Conservation (phyloP, 2,797 vertebrate species). For the Chelon auratus region DNA sequence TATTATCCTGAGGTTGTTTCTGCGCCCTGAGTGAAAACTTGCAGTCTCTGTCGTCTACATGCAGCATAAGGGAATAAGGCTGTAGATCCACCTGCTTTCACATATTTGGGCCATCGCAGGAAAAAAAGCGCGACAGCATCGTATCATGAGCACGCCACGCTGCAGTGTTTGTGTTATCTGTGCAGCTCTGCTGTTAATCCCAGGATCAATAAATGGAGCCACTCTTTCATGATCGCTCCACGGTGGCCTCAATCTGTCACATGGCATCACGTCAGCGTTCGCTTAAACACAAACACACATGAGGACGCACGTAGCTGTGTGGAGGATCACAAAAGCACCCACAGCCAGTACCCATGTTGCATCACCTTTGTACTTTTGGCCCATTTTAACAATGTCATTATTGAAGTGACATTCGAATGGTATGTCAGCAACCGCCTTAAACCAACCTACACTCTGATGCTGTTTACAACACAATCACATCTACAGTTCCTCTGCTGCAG, state of each 20-base stretch:
- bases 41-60: background rate
- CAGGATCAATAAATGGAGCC: conserved; percentile 65
- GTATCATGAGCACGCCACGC: conserved; percentile 11
- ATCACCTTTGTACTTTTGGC: background rate
- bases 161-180: conserved; percentile 27
- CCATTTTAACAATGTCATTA: conserved; percentile 4
- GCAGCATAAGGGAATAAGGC: background rate
- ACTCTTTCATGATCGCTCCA: conserved; percentile 62
- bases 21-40: background rate
- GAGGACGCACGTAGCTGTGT: background rate
- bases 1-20: conserved; percentile 19
- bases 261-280: conserved; percentile 52
- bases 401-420: background rate
- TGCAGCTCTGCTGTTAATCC: conserved; percentile 56
- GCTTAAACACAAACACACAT: conserved; percentile 7
- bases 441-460: background rate
- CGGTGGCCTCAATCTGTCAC: conserved; percentile 66
- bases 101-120: background rate
- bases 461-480: conserved; percentile 18
- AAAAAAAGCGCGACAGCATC: background rate
- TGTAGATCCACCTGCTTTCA: background rate
- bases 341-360: background rate
- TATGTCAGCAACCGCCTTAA: conserved; percentile 5
- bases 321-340: background rate
- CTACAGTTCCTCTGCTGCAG: conserved; percentile 32